These are phyloP conservation scores for Drosophila paramelanica DNA, from an alignment of 2,888 invertebrate genomes.

Conservation along the genomic window DNA sequence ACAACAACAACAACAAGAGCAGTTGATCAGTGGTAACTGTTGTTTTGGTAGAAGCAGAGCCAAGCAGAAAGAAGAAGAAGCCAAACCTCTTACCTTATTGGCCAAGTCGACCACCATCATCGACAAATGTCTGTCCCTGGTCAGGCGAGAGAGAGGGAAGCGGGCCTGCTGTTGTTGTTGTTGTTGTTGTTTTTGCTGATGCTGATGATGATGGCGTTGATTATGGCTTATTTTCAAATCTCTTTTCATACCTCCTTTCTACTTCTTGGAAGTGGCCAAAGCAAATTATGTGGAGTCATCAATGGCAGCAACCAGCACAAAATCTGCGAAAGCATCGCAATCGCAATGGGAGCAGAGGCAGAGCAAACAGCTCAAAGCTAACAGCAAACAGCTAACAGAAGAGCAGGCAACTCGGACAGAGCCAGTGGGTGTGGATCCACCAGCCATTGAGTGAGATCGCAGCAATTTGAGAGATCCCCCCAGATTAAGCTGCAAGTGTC, in stretches of 20 bases:
- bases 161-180: slow-evolving; percentile 7
- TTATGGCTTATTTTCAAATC: slow-evolving; percentile 83
- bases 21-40: slow-evolving; percentile 70
- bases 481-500: slow-evolving; percentile 22
- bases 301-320: slow-evolving; percentile 62
- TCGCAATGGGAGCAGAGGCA: slow-evolving; percentile 35
- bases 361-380: slow-evolving; percentile 1
- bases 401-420: background rate
- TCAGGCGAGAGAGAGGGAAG: slow-evolving; percentile 13
- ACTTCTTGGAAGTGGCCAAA: slow-evolving; percentile 72
- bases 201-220: slow-evolving; percentile 76
- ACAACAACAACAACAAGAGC: slow-evolving; percentile 42
- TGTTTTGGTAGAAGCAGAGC: slow-evolving; percentile 62
- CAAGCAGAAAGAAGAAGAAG: slow-evolving; percentile 26
- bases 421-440: slow-evolving; percentile 25
- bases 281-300: slow-evolving; percentile 75
- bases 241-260: slow-evolving; percentile 63
- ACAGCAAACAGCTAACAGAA: background rate
- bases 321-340: slow-evolving; percentile 11
- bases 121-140: slow-evolving; percentile 41
- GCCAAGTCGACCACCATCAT: slow-evolving; percentile 82
- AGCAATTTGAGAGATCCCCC: slow-evolving; percentile 41
- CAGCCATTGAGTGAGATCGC: slow-evolving; percentile 6
- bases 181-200: slow-evolving; percentile 41
- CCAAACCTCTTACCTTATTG: slow-evolving; percentile 78